These are phyloP conservation scores for Xyrauchen texanus DNA, from an alignment of 2,113 vertebrate genomes.

Conservation along the genomic window DNA sequence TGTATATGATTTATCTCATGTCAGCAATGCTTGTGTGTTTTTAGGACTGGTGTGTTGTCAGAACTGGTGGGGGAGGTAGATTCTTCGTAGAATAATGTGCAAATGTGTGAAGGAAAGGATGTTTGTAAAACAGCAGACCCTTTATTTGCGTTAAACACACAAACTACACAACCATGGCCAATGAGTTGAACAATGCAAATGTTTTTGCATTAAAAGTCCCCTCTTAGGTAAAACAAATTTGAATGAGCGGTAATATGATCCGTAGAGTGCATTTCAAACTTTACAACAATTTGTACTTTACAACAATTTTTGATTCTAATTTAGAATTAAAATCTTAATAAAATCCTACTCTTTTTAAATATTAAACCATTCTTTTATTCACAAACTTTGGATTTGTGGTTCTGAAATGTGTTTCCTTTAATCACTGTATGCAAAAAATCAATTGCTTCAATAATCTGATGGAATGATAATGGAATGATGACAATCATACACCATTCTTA, in stretches of 20 bases:
- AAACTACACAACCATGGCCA: constrained; percentile 9
- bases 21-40: constrained; percentile 25
- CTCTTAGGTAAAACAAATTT: not conserved
- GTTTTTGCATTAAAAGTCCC: constrained; percentile 18
- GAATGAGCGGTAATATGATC: not conserved
- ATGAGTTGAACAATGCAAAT: constrained; percentile 20
- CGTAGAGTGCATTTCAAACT: not conserved
- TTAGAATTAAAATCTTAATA: too few relatives aligned
- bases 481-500: not conserved
- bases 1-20: constrained; percentile 66
- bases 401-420: not conserved
- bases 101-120: not conserved
- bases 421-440: constrained; percentile 28
- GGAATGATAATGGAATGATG: not conserved
- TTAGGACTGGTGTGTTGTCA: constrained; percentile 19
- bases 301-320: too few relatives aligned
- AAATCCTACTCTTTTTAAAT: too few relatives aligned
- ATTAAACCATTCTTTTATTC: too few relatives aligned
- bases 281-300: not conserved
- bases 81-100: not conserved
- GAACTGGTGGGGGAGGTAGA: not conserved
- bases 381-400: constrained; percentile 17
- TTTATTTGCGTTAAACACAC: constrained; percentile 1
- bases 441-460: constrained; percentile 1
- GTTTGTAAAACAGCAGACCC: not conserved